A percentile compares a stretch with the other conserved stretches of the same genome.
These are phyloP conservation scores for Drosophila neonasuta DNA, from an alignment of 2,888 invertebrate species.

Conservation along the genomic window DNA sequence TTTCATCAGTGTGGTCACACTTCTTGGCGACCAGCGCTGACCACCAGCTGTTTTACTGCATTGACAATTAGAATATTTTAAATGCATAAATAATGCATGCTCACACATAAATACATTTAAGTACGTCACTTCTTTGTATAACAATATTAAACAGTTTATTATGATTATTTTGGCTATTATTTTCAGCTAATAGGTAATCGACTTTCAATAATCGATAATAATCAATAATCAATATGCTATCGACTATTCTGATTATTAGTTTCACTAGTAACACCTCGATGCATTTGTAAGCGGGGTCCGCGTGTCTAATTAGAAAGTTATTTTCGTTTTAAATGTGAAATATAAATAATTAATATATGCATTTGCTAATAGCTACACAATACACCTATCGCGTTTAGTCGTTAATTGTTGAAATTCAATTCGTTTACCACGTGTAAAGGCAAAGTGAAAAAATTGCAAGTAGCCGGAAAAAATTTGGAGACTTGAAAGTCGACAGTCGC, in stretches of 20 bases:
- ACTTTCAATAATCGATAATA: not conserved
- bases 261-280: not conserved
- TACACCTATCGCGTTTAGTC: not conserved
- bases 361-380: not conserved
- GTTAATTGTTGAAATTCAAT: not conserved
- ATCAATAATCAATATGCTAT: not conserved
- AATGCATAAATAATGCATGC: not conserved
- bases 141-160: not conserved
- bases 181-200: not conserved
- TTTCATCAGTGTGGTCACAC: constrained; percentile 11
- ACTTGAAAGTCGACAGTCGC: not conserved
- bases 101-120: not conserved
- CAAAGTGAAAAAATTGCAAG: not conserved
- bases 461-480: not conserved
- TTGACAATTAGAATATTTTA: not conserved
- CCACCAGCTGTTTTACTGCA: not conserved
- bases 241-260: not conserved
- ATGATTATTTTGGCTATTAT: not conserved
- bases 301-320: not conserved
- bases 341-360: not conserved
- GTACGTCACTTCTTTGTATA: not conserved
- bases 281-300: not conserved
- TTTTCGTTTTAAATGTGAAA: not conserved
- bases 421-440: not conserved
- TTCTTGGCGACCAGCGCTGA: not conserved